A percentile compares a stretch with the other conserved stretches of the same genome.
These are phyloP conservation scores for Leptopilina syphax DNA, from an alignment of 2,888 invertebrate genomes.

Conservation along the genomic window DNA sequence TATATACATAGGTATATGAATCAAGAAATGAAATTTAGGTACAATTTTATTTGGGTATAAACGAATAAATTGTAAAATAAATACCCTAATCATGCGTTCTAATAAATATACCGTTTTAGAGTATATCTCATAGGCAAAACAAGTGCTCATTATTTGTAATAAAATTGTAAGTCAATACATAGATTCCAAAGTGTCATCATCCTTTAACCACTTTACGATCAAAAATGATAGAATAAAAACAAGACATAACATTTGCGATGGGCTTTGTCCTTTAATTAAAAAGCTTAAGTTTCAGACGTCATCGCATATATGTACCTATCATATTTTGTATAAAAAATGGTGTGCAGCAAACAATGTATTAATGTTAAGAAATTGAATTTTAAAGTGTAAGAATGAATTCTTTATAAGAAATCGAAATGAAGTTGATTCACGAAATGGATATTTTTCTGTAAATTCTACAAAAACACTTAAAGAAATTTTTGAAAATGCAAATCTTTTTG, in stretches of 20 bases:
- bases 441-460: background rate
- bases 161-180: background rate
- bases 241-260: slow-evolving; percentile 17
- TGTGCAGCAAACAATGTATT: background rate
- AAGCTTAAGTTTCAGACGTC: background rate
- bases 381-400: background rate
- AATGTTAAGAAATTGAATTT: slow-evolving; percentile 3
- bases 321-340: slow-evolving; percentile 3
- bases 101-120: background rate
- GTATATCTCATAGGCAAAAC: background rate
- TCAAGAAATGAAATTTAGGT: background rate
- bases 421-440: background rate
- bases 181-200: slow-evolving; percentile 38
- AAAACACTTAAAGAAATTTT: background rate
- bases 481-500: background rate
- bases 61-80: background rate
- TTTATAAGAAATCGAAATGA: background rate
- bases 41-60: background rate
- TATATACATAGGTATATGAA: background rate
- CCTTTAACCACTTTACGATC: slow-evolving; percentile 49
- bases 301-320: too few species aligned
- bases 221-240: slow-evolving; percentile 55
- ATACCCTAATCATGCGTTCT: background rate
- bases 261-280: slow-evolving; percentile 44
- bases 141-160: background rate